phyloP scores from a whole-genome alignment of 64 coral and sea anemone genomes.

The Montipora capricornis region DNA sequence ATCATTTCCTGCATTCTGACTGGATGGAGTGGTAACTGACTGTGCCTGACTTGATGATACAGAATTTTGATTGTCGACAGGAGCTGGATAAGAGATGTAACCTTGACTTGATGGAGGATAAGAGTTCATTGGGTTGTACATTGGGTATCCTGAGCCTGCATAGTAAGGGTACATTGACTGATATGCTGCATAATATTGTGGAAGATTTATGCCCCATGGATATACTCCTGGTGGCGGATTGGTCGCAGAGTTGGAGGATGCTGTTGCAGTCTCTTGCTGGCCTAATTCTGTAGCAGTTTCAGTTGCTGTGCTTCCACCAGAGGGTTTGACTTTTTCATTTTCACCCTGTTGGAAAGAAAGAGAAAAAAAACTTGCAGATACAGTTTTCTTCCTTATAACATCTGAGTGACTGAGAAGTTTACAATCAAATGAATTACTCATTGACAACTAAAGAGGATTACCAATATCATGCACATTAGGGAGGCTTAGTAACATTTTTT shows the following conservation, averaged over 20 bases:
- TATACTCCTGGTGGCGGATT: background rate
- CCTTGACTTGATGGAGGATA: conserved; percentile 7
- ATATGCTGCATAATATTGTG: conserved; percentile 31
- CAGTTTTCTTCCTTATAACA: too few species aligned
- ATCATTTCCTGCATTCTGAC: conserved; percentile 36
- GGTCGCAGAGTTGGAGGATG: background rate
- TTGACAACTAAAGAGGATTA: too few species aligned
- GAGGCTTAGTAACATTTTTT: too few species aligned
- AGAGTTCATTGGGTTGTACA: conserved; percentile 17
- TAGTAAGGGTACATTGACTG: conserved; percentile 41
- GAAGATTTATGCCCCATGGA: background rate
- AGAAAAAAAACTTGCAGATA: background rate
- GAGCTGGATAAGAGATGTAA: background rate
- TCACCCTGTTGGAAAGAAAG: background rate
- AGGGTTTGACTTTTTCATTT: conserved; percentile 34
- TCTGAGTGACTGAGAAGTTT: too few species aligned
- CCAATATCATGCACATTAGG: too few species aligned
- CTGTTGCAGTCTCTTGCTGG: background rate
- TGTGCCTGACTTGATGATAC: background rate
- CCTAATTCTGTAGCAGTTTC: background rate
- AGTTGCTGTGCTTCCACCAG: background rate
- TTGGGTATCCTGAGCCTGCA: conserved; percentile 32
- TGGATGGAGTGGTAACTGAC: background rate
- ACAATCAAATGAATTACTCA: too few species aligned
- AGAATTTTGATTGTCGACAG: background rate